Percentiles rank a stretch among this genome's conserved stretches.
These are phyloP conservation scores for Cryptocephalus primarius DNA, from an alignment of 2,888 invertebrate genomes.

Conservation along the genomic window DNA sequence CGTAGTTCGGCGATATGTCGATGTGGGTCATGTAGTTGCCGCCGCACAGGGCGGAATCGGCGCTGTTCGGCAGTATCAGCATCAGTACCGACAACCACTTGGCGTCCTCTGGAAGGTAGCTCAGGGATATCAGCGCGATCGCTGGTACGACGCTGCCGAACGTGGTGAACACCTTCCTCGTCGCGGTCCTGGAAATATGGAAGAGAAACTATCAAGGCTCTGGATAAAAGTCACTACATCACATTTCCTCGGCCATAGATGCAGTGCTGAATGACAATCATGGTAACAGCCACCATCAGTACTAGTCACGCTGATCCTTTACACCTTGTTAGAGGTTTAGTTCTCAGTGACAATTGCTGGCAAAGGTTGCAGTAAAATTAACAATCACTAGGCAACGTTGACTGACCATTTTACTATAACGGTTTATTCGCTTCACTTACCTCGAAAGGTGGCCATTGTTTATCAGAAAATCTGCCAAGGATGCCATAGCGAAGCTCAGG, in stretches of 20 bases:
- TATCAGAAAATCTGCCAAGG: slow-evolving; percentile 49
- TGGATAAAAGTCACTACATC: not conserved
- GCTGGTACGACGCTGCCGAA: slow-evolving; percentile 48
- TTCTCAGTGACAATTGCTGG: too few relatives aligned
- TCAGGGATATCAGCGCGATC: slow-evolving; percentile 50
- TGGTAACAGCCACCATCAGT: too few relatives aligned
- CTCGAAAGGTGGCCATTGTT: slow-evolving; percentile 24
- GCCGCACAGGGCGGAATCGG: slow-evolving; percentile 26
- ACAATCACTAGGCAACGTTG: too few relatives aligned
- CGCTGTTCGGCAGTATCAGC: slow-evolving; percentile 57
- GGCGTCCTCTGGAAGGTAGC: slow-evolving; percentile 41
- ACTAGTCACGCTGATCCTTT: too few relatives aligned
- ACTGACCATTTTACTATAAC: too few relatives aligned
- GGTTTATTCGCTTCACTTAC: not conserved
- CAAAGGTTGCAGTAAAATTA: too few relatives aligned
- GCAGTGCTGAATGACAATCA: too few relatives aligned
- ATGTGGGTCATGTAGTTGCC: slow-evolving; percentile 72
- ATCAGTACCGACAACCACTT: slow-evolving; percentile 50
- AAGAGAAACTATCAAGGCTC: not conserved
- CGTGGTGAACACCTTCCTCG: slow-evolving; percentile 47
- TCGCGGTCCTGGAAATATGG: slow-evolving; percentile 20
- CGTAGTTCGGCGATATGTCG: slow-evolving; percentile 73
- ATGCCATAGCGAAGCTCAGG: slow-evolving; percentile 58
- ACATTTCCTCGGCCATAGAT: too few relatives aligned
- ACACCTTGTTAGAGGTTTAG: too few relatives aligned